A percentile compares a stretch with the other conserved stretches of the same genome.
These are phyloP conservation scores for Callocephalon fimbriatum DNA, from an alignment of 2,113 vertebrate genomes.

Conservation along the genomic window DNA sequence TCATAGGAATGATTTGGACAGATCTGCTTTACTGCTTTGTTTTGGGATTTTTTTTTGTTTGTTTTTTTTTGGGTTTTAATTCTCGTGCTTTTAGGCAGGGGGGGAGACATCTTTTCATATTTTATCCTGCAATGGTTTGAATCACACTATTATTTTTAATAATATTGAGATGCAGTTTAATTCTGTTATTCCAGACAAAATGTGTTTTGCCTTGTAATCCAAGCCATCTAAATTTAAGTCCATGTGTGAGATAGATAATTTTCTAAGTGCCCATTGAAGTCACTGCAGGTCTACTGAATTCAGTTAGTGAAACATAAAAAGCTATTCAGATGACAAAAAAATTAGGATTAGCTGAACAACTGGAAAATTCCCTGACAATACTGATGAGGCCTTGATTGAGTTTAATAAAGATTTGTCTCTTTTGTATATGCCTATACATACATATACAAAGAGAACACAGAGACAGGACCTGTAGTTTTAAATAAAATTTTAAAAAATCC, in stretches of 20 bases:
- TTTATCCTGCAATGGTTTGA: too few relatives aligned
- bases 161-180: too few relatives aligned
- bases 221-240: too few relatives aligned
- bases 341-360: background rate
- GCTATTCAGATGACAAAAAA: background rate
- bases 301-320: background rate
- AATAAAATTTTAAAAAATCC: background rate
- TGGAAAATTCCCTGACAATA: background rate
- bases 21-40: background rate
- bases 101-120: too few relatives aligned
- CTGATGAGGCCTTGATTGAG: background rate
- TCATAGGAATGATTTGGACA: background rate
- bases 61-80: background rate
- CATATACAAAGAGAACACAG: background rate
- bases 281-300: background rate
- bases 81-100: background rate
- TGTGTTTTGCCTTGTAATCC: too few relatives aligned
- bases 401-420: background rate
- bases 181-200: too few relatives aligned
- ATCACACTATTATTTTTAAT: too few relatives aligned
- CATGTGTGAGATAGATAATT: too few relatives aligned
- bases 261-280: too few relatives aligned
- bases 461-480: background rate
- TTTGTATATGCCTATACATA: background rate
- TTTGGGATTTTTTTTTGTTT: rapidly evolving